Evolutionary conservation across 2,113 vertebrate genomes (phyloP), one percentile per base, ranked within the genome.

Genomic region (Formicarius rufipectus): DNA sequence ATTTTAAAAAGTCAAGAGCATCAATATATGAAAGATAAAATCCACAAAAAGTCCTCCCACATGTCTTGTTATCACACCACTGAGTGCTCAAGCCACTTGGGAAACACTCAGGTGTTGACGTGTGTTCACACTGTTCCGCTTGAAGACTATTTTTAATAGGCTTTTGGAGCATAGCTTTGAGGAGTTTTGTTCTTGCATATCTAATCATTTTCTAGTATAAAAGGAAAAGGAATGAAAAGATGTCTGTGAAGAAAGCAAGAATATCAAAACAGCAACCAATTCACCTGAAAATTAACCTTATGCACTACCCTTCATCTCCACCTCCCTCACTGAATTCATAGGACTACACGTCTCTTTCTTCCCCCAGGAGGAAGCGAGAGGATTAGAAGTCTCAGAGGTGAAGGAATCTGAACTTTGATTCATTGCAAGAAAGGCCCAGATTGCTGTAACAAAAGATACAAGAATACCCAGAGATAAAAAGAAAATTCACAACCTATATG

Each of bases 1-100:
- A 90, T 96, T 96, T 94, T 96, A 83, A 87, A 52, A 69, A 95
- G 94, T 94, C n/a, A 50, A 91, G n/a, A 93, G 40, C 53, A 92
- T 27, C 87, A 78, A 50, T 24, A 58, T 12, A 82, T 20, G 45
- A 28, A 87, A 93, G 92, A 84, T 87, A 94, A 89, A 96, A 55
- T 45, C 78, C 82, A 96, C 55, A 23, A 85, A 94, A 95, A 93
- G 93, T 83, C 79, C 74, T 88, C 59, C 95, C 82, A 91, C 56
- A 23, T 64, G 87, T 87, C 94, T 92, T 90, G 62, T 87, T 96
- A 94, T 95, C 90, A 94, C 67, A 91, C 58, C 67, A 88, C 53
- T 55, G 76, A 76, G 93, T 9, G 33, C 55, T 45, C 7, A 31
- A 89, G 64, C 78, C 92, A 84, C 82, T 67, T 45, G 66, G 84